Percentiles rank a stretch among this genome's conserved stretches.
phyloP scores from a whole-genome alignment of 2,797 vertebrate species.

The Coregonus sp. region DNA sequence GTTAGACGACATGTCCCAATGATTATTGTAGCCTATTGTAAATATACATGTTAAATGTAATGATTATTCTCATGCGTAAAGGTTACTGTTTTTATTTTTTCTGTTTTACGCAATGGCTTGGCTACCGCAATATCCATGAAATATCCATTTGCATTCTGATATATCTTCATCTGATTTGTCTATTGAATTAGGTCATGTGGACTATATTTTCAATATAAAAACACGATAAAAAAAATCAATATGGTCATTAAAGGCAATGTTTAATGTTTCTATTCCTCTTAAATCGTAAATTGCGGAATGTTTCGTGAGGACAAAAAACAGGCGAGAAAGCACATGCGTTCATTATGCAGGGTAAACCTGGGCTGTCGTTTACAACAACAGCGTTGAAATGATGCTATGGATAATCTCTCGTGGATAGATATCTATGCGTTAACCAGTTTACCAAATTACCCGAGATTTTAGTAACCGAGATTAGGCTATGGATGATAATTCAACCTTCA shows the following conservation, averaged over 20 bases:
- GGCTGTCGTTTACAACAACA: slow-evolving; percentile 19
- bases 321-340: slow-evolving; percentile 21
- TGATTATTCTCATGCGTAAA: not conserved
- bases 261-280: not conserved
- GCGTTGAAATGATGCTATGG: slow-evolving; percentile 24
- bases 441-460: too few relatives aligned
- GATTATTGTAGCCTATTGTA: not conserved
- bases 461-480: not conserved
- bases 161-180: not conserved
- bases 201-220: not conserved
- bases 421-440: too few relatives aligned
- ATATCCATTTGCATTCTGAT: not conserved
- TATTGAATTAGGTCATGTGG: too few relatives aligned
- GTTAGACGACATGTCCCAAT: not conserved
- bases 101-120: not conserved
- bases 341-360: slow-evolving; percentile 64
- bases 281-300: not conserved
- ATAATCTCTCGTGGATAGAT: too few relatives aligned
- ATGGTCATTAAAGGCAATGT: not conserved
- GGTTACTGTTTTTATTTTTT: not conserved
- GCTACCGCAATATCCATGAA: not conserved
- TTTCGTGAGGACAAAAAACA: not conserved
- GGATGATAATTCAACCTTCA: slow-evolving; percentile 46
- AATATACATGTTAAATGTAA: not conserved
- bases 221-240: not conserved